These are phyloP conservation scores for Anaspis maculata DNA, from an alignment of 2,888 invertebrate species.

Conservation along the genomic window DNA sequence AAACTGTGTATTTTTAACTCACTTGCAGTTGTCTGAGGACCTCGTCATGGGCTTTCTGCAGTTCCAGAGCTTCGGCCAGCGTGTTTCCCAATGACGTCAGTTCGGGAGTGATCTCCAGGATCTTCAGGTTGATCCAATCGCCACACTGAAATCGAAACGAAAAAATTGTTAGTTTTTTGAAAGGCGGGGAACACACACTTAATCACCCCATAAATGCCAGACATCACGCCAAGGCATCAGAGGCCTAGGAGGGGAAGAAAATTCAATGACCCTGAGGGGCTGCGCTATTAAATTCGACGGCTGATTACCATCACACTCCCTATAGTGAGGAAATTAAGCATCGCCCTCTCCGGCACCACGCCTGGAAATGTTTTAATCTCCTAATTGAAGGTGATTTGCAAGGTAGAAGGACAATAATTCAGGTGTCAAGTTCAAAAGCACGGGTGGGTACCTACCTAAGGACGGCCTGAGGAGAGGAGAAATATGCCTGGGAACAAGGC, in stretches of 20 bases:
- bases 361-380: slow-evolving; percentile 12
- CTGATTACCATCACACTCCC: no score
- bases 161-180: slow-evolving; percentile 1
- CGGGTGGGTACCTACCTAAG: no score
- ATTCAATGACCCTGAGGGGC: no score
- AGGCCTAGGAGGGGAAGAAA: no score
- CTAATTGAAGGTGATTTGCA: slow-evolving; percentile 12
- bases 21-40: slow-evolving; percentile 78
- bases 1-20: slow-evolving; percentile 19
- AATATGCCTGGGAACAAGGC: no score
- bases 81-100: slow-evolving; percentile 71
- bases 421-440: no score
- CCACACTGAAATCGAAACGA: slow-evolving; percentile 35
- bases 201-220: no score
- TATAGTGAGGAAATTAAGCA: slow-evolving; percentile 6
- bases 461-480: no score
- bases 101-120: slow-evolving; percentile 78
- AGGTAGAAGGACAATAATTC: no score
- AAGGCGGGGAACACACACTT: no score
- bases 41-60: slow-evolving; percentile 74
- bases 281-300: no score
- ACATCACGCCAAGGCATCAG: slow-evolving; percentile 10
- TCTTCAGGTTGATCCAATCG: slow-evolving; percentile 74
- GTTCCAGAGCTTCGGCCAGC: slow-evolving; percentile 64
- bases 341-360: no score